Base-by-base conservation (phyloP, 2,888 invertebrate genomes). In the Xiphydria camelus region DNA sequence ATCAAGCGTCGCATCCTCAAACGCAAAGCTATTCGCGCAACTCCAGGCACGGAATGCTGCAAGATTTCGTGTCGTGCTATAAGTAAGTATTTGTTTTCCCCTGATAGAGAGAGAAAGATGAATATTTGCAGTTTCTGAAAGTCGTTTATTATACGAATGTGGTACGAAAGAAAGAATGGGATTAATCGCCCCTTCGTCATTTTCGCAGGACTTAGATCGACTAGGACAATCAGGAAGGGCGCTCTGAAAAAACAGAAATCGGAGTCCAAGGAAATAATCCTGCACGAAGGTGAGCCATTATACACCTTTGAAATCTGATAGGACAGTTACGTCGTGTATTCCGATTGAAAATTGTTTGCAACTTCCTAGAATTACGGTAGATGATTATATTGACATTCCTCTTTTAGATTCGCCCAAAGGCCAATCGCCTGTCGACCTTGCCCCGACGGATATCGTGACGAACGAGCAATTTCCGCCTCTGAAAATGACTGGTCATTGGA, bases 401-500 rank as follows among this genome's bases (percentile, higher is more conserved):
- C n/a, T 22, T 42, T 34, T 10, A 42, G 42, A 19, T 4, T 21
- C 10, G 19, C 41, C 42, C 5, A 43, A 35, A 4, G 43, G 43
- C n/a, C 43, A 43, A 31, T 43, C 43, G n/a, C 43, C 43, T 4
- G 43, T 43, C 9, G 43, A 38, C 9, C 22, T 43, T 4, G 43
- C 43, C 10, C n/a, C 43, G 7, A 43, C 43, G 2, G 43, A 38
- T 9, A 36, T 38, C 5, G 43, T 36, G 7, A 36, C 12, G 14
- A 43, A 43, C 37, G 43, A 31, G 7, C 36, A 43, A 17, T 43
- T 38, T 31, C 37, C 43, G n/a, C 43, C 43, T 6, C 17, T 43
- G 4, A 31, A 38, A 38, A 43, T 43, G 43, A 43, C 43, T 9
- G 43, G 43, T n/a, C 43, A 43, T 17, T 43, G 36, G 36, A 38